Base-by-base conservation (phyloP, 2,113 vertebrate species). In the Lonchura striata region DNA sequence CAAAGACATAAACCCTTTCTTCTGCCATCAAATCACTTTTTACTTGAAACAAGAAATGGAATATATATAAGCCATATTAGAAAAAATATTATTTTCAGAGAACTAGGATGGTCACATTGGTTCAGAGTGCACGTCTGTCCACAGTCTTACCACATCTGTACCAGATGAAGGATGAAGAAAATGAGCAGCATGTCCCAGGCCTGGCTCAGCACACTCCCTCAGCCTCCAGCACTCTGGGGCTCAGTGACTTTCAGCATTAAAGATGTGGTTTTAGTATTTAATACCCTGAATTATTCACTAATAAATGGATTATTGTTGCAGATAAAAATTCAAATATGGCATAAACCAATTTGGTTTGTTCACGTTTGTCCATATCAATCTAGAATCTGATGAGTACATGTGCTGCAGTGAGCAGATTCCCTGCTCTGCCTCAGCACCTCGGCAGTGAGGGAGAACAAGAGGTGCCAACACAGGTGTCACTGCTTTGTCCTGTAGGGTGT, bases 271-370 rank as follows among this genome's bases (percentile, higher is more conserved):
- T 92, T 77, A 64, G 42, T 35, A 52, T 81, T 75, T 88, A 94
- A 90, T 59, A 74, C 56, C 47, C 44, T 50, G 39, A 72, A 92
- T 96, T 93, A 95, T 94, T 95, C 94, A 77, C 76, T 83, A 90
- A 95, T 93, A 97, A 94, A 90, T 2, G 3, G 64, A 83, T 94
- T 94, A 90, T 86, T 87, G 56, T 49, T 20, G 30, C 75, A 88
- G 90, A 93, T 92, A 94, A 86, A 96, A 92, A 91, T 94, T 96
- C 93, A 81, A 94, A 94, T 78, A 21, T 4, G 33, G 23, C 47
- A 35, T 83, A 95, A 97, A 94, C 25, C 86, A 79, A 92, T 95
- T 93, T 63, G 2, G 0, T 93, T 88, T 71, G 82, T 50, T 83
- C 72, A n/a, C 50, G 19, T 86, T 91, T 86, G 88, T 92, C 87